These are phyloP conservation scores for Thamnophis elegans DNA, from an alignment of 2,797 vertebrate genomes.

Conservation along the genomic window DNA sequence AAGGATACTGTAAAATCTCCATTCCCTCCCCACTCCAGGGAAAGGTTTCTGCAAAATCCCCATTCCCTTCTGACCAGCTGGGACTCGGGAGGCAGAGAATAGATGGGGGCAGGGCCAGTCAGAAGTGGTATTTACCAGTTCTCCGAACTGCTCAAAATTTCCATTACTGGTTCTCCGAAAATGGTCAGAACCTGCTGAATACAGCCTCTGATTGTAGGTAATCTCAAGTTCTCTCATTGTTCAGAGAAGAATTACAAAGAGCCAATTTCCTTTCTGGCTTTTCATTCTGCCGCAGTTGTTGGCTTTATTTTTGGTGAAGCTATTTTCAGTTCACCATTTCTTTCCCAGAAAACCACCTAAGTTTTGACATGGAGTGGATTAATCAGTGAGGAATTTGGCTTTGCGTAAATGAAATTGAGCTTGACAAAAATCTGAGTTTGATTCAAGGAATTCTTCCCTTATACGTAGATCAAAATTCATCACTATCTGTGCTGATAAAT, in stretches of 20 bases:
- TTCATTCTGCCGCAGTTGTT: not conserved
- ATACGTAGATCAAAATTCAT: not conserved
- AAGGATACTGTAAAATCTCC: too few species aligned
- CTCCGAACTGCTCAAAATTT: too few species aligned
- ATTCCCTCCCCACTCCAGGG: too few species aligned
- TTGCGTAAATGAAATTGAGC: not conserved
- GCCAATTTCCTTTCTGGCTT: not conserved
- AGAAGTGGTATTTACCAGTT: too few species aligned
- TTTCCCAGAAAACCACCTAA: not conserved
- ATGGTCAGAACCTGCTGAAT: too few species aligned
- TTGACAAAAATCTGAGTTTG: not conserved
- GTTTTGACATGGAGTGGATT: not conserved
- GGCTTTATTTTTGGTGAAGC: not conserved
- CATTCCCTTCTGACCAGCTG: too few species aligned
- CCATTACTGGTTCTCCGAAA: too few species aligned
- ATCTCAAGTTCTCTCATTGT: not conserved
- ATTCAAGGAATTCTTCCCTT: not conserved
- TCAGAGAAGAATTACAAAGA: not conserved
- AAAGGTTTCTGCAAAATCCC: too few species aligned
- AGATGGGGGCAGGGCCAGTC: too few species aligned
- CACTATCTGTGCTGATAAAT: not conserved
- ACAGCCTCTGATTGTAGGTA: too few species aligned
- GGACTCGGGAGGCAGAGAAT: too few species aligned
- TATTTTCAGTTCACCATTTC: not conserved
- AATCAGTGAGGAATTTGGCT: not conserved